Base-by-base conservation (phyloP, 2,888 invertebrate genomes). In the Agrotis puta region DNA sequence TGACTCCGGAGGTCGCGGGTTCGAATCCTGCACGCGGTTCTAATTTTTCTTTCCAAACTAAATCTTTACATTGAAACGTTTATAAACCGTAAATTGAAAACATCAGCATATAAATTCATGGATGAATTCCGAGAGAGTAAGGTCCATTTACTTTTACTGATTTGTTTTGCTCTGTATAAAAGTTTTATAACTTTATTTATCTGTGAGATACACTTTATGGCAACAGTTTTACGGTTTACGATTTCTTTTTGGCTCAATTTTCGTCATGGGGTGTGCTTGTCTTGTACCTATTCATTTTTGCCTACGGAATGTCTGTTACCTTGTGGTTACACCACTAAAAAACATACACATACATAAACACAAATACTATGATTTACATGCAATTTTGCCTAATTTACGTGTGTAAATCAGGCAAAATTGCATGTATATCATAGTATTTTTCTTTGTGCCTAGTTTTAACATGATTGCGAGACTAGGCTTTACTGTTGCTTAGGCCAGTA, bases 131-230 rank as follows among this genome's bases (percentile, higher is more conserved):
- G 47, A 69, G 50, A 18, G 50, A 64, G 53, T 51, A 27, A 20
- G 45, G 18, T 50, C 39, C 43, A 50, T 45, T 74, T 66, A 47
- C 58, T 74, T 66, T 47, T 51, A 63, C 47, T 33, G 58, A 79
- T 66, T 79, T 63, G 66, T 66, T 78, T 78, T 72, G 57, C 33
- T 74, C 63, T 53, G 45, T 54, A 27, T 47, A 50, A 63, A 64
- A 47, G 66, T 64, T 77, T 66, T 51, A 73, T 63, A 43, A 65
- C 74, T 73, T 62, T 79, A 79, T 79, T 79, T 77, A 66, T 73
- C 62, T 73, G 58, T 27, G 61, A 47, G 39, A 62, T 70, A 64
- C n/a, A 59, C 39, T 79, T 73, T 79, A 79, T 77, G 65, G 45
- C 33, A 62, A 48, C 51, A 43, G 62, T 63, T 70, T 58, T 65